A percentile compares a stretch with the other conserved stretches of the same genome.
phyloP scores from a whole-genome alignment of 1,140 invertebrate species.

The Drosophila bocki region DNA sequence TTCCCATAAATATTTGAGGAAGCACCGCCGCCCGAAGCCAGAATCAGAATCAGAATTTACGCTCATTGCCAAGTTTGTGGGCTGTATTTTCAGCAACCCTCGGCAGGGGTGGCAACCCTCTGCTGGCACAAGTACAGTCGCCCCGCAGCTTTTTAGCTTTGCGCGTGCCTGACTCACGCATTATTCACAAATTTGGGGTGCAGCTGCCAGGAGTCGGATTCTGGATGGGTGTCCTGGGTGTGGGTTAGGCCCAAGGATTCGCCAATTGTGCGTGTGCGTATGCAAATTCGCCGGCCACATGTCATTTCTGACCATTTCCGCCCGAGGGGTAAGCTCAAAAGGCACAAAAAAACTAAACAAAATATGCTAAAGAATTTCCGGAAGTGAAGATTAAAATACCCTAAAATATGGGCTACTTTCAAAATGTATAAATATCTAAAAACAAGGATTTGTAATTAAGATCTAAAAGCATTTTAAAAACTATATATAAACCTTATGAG shows the following conservation, averaged over 20 bases:
- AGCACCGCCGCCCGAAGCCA: constrained; percentile 12
- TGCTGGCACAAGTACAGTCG: constrained; percentile 63
- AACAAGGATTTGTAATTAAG: not conserved
- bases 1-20: constrained; percentile 81
- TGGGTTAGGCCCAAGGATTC: constrained; percentile 41
- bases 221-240: constrained; percentile 7
- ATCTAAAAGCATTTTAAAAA: too few relatives aligned
- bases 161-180: constrained; percentile 70
- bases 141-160: constrained; percentile 66
- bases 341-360: constrained; percentile 31
- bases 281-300: constrained; percentile 77
- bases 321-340: constrained; percentile 46
- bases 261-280: constrained; percentile 70
- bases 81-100: constrained; percentile 37
- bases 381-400: not conserved
- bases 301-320: constrained; percentile 81
- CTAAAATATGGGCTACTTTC: not conserved
- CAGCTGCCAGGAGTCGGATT: constrained; percentile 49
- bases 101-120: constrained; percentile 10
- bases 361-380: not conserved
- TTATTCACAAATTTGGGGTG: constrained; percentile 44
- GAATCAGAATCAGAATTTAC: constrained; percentile 68
- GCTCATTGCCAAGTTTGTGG: constrained; percentile 63
- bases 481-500: too few relatives aligned
- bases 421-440: not conserved